Percentiles rank a stretch among this genome's conserved stretches.
These are phyloP conservation scores for Sinosuthora webbiana DNA, from an alignment of 2,113 vertebrate species.

Conservation along the genomic window DNA sequence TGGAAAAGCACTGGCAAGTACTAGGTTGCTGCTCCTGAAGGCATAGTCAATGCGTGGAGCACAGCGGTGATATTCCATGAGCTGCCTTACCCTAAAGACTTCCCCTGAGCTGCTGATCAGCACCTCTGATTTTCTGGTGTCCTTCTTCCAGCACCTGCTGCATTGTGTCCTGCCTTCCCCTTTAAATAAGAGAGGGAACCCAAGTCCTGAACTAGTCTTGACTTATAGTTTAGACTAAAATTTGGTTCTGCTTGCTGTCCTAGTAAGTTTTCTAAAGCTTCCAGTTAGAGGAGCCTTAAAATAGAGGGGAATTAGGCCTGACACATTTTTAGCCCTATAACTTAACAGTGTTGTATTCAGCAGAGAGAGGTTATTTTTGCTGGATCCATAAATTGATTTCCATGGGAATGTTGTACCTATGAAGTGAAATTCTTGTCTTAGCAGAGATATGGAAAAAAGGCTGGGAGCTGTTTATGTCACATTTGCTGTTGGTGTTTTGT, in stretches of 20 bases:
- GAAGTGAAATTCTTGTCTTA: neutral
- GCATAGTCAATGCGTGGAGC: neutral
- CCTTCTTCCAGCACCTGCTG: neutral
- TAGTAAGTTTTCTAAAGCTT: neutral
- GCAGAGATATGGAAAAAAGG: neutral
- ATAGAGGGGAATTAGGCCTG: neutral
- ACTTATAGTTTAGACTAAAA: neutral
- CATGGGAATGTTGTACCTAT: neutral
- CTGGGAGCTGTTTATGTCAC: neutral
- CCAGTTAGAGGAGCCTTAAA: neutral
- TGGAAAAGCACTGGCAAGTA: neutral
- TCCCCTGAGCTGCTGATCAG: neutral
- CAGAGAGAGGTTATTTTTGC: slow-evolving; percentile 15
- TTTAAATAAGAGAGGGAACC: neutral
- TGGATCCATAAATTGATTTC: slow-evolving; percentile 21
- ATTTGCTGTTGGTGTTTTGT: neutral
- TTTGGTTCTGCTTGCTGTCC: neutral
- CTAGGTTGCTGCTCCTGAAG: neutral
- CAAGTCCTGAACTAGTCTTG: neutral
- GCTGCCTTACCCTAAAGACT: neutral
- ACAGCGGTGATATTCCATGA: neutral
- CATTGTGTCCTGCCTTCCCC: neutral
- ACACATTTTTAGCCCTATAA: neutral
- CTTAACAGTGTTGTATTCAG: neutral
- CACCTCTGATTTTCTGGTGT: neutral